Conservation (phyloP, 1,140 invertebrate genomes). For the Formica exsecta region DNA sequence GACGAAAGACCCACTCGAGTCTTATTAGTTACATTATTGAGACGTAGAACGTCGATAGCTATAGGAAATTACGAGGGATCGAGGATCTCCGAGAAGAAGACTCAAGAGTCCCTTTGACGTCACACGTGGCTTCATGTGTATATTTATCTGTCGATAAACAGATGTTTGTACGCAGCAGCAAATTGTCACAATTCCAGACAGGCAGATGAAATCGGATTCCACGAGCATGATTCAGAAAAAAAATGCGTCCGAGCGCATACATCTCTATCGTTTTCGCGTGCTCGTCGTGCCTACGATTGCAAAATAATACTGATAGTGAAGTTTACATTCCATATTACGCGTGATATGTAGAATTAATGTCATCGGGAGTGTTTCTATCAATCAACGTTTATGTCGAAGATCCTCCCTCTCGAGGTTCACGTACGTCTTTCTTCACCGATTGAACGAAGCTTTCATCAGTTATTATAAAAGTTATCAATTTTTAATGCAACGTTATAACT, state of each 20-base stretch:
- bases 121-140: not conserved
- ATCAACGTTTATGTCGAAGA: not conserved
- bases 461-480: constrained; percentile 23
- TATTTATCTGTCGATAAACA: constrained; percentile 8
- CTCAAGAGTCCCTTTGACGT: constrained; percentile 16
- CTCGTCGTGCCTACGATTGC: constrained; percentile 18
- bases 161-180: not conserved
- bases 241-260: not conserved
- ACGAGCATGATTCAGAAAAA: constrained; percentile 18
- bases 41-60: not conserved
- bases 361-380: constrained; percentile 26
- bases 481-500: not conserved
- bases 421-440: constrained; percentile 4
- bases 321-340: not conserved
- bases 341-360: constrained; percentile 38
- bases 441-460: not conserved
- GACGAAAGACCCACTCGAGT: not conserved
- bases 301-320: constrained; percentile 48
- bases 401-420: not conserved
- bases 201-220: constrained; percentile 40
- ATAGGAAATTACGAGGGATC: not conserved
- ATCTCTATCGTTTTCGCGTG: not conserved
- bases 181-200: not conserved
- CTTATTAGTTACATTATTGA: not conserved
- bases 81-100: not conserved